Conservation (phyloP, 2,113 vertebrate genomes). For the Oophaga pumilio region DNA sequence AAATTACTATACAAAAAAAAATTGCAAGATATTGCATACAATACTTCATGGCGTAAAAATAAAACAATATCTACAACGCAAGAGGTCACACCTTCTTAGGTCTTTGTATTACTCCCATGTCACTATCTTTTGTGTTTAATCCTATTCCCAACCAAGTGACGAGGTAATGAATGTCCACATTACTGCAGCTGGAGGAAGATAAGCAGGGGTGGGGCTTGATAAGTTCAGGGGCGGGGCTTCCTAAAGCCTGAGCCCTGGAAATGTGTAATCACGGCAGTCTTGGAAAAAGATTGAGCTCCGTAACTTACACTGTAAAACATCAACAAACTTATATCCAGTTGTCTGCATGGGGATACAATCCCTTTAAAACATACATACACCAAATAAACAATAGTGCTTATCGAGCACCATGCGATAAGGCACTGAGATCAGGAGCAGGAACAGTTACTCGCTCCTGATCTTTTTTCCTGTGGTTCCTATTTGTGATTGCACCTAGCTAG, state of each 20-base stretch:
- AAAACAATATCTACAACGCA: neutral
- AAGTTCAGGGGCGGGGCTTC: neutral
- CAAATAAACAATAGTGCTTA: neutral
- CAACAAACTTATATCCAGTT: neutral
- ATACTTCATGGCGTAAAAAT: neutral
- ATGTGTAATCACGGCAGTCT: neutral
- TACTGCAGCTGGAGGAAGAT: neutral
- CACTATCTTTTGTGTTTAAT: neutral
- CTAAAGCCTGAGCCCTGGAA: neutral
- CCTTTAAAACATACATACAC: neutral
- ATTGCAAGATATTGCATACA: neutral
- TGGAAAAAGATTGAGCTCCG: neutral
- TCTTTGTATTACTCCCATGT: too few species aligned
- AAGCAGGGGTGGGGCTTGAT: neutral
- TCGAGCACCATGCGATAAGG: too few species aligned
- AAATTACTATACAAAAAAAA: neutral
- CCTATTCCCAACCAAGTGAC: neutral
- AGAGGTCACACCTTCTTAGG: neutral
- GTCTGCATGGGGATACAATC: neutral
- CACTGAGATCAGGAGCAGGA: neutral
- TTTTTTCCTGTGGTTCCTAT: neutral
- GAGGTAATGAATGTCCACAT: neutral
- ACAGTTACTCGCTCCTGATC: neutral
- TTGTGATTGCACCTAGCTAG: neutral
- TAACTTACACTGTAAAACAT: neutral